These are phyloP conservation scores for Bimastos eiseni DNA, from an alignment of 2,888 invertebrate genomes.

Conservation along the genomic window DNA sequence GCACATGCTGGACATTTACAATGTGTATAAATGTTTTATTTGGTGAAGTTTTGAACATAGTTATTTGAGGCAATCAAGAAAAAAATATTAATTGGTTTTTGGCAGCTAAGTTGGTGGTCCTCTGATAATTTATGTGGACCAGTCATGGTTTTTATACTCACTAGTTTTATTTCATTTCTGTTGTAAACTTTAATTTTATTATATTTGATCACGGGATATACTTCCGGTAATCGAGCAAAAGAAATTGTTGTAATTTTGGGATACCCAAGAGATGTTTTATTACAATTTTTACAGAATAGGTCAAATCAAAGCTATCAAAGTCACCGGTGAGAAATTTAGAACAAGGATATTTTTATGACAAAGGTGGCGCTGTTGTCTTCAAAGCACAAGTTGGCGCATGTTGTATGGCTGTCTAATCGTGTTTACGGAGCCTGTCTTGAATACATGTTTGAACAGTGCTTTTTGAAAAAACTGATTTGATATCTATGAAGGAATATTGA, in stretches of 20 bases:
- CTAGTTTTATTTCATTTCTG: background rate
- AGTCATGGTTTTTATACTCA: background rate
- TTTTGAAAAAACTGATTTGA: background rate
- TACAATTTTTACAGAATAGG: background rate
- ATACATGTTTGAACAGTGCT: background rate
- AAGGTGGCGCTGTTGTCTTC: background rate
- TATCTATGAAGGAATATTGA: background rate
- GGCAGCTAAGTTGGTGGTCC: background rate
- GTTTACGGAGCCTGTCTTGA: background rate
- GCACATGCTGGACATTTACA: background rate
- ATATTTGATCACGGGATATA: background rate
- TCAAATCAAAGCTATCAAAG: background rate
- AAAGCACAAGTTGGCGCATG: background rate
- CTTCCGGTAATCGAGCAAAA: background rate
- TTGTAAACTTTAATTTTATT: background rate
- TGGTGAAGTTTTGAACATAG: background rate
- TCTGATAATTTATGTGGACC: background rate
- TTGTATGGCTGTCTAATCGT: background rate
- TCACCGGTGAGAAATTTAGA: background rate
- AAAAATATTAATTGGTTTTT: background rate
- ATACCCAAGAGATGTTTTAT: background rate
- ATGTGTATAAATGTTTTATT: too few species aligned
- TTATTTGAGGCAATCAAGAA: background rate
- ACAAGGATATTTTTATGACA: background rate
- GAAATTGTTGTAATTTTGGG: background rate